phyloP scores from a whole-genome alignment of 2,797 vertebrate genomes.

The Picus viridis region DNA sequence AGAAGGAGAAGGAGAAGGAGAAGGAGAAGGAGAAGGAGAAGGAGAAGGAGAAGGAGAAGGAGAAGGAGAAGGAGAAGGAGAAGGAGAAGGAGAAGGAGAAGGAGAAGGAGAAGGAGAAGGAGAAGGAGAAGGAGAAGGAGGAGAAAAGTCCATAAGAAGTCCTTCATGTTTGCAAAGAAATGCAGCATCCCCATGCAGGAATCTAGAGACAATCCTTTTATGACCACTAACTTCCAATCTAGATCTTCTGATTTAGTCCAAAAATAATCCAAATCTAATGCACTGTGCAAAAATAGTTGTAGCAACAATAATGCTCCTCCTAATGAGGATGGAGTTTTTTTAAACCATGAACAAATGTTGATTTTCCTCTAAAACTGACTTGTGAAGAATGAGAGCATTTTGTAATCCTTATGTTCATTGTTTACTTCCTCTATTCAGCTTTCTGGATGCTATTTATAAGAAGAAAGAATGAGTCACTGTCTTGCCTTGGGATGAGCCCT shows the following conservation, averaged over 20 bases:
- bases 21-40: no score
- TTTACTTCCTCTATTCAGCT: slow-evolving; percentile 3
- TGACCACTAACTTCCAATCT: not conserved
- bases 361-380: slow-evolving; percentile 29
- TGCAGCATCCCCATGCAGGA: rapidly evolving
- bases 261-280: not conserved
- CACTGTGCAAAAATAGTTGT: not conserved
- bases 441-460: not conserved
- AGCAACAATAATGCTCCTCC: not conserved
- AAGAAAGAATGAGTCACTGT: slow-evolving; percentile 10
- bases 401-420: not conserved
- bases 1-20: no score
- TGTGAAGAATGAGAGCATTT: slow-evolving; percentile 2
- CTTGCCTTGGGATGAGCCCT: not conserved
- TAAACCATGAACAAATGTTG: not conserved
- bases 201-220: not conserved
- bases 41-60: no score
- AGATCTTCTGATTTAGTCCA: not conserved
- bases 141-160: not conserved
- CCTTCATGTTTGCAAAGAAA: not conserved
- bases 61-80: no score
- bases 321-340: not conserved
- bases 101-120: no score
- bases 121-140: no score
- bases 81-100: no score